Evolutionary conservation across 2,888 invertebrate genomes (phyloP).

Genomic region (Gibbula magus): DNA sequence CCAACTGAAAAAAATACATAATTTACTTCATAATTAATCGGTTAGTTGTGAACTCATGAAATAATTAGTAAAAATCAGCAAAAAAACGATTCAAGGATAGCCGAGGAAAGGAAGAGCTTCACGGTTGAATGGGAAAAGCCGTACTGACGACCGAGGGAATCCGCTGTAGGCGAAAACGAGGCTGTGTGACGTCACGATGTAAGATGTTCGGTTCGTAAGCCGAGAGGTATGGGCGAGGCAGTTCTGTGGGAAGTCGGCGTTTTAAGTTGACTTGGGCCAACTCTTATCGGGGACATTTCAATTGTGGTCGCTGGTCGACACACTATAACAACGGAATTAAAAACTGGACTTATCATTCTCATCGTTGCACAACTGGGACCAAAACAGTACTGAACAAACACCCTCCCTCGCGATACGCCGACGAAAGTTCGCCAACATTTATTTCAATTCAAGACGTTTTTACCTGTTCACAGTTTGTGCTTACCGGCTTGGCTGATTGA

Average conservation of each 20-base stretch:
- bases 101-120: not conserved
- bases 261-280: not conserved
- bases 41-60: no score
- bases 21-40: no score
- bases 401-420: no score
- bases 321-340: no score
- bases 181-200: slow-evolving; percentile 3
- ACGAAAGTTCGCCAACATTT: no score
- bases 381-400: no score
- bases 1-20: no score
- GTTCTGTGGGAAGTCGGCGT: not conserved
- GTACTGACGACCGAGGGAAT: not conserved
- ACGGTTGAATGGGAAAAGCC: not conserved
- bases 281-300: not conserved
- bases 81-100: not conserved
- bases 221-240: slow-evolving; percentile 7
- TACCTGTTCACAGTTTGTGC: no score
- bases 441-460: no score
- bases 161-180: slow-evolving; percentile 4
- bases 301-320: not conserved
- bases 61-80: not conserved
- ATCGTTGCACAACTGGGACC: no score
- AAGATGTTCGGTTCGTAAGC: not conserved
- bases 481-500: no score
- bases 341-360: no score